Evolutionary conservation across 2,888 invertebrate species (phyloP).

Genomic region (Anoncus sp.): DNA sequence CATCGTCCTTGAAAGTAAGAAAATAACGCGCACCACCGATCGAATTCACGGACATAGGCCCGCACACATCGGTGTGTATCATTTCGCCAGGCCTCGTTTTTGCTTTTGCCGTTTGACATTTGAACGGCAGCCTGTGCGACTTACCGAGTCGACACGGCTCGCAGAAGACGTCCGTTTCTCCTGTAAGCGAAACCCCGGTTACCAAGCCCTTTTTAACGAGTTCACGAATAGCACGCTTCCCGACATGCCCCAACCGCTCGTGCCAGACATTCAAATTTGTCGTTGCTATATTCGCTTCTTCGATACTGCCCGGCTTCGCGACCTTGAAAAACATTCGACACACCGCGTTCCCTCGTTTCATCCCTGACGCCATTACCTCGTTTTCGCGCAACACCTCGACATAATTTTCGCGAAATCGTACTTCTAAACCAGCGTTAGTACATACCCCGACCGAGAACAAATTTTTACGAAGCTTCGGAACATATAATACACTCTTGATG

Average conservation of each 20-base stretch:
- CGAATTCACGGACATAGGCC: too few relatives aligned
- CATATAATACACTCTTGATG: not conserved
- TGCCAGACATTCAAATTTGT: not conserved
- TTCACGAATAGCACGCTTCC: not conserved
- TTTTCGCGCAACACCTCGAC: not conserved
- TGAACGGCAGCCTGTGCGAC: not conserved
- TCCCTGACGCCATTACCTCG: not conserved
- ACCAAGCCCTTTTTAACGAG: not conserved
- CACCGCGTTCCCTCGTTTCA: not conserved
- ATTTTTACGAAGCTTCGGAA: slow-evolving; percentile 1
- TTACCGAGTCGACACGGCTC: not conserved
- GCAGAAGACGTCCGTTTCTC: not conserved
- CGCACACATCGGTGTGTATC: not conserved
- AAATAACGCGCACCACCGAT: too few relatives aligned
- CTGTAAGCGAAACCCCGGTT: not conserved
- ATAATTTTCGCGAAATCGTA: not conserved
- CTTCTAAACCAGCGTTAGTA: not conserved
- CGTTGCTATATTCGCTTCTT: not conserved
- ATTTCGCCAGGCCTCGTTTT: not conserved
- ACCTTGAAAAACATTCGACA: slow-evolving; percentile 1
- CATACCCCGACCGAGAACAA: not conserved
- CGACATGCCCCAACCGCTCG: too few relatives aligned
- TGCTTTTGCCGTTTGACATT: not conserved
- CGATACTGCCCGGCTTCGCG: not conserved
- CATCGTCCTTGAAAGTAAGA: too few relatives aligned